Percentiles rank a stretch among this genome's conserved stretches.
Evolutionary conservation across 2,113 vertebrate genomes (phyloP).

Genomic region (Gymnocephalus cernua): DNA sequence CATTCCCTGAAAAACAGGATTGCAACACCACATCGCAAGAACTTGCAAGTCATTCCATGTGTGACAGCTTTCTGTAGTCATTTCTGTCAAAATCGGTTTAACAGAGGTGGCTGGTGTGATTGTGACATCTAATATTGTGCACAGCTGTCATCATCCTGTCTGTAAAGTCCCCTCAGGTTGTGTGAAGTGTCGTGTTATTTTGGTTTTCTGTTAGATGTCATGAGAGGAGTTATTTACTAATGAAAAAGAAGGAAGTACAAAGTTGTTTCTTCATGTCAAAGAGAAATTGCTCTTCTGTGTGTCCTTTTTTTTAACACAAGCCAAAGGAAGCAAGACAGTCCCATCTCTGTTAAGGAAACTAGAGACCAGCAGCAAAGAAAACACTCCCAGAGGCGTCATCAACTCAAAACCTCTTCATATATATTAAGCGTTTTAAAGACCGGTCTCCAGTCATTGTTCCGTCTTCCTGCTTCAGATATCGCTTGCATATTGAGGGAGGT

Average conservation of each 20-base stretch:
- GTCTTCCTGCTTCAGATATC: constrained; percentile 40
- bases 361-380: constrained; percentile 12
- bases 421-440: not conserved
- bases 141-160: constrained; percentile 49
- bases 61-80: constrained; percentile 19
- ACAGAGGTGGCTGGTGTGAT: constrained; percentile 3
- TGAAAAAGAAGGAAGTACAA: constrained; percentile 17
- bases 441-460: constrained; percentile 3
- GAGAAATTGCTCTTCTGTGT: constrained; percentile 15
- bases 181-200: constrained; percentile 25
- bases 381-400: constrained; percentile 53
- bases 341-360: constrained; percentile 43
- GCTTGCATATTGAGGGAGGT: constrained; percentile 13
- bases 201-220: constrained; percentile 25
- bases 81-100: not conserved
- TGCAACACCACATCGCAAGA: constrained; percentile 47
- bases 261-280: constrained; percentile 16
- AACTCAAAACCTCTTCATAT: constrained; percentile 45
- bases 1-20: constrained; percentile 29
- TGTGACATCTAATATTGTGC: constrained; percentile 16
- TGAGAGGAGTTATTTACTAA: constrained; percentile 24
- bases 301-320: constrained; percentile 23
- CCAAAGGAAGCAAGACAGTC: constrained; percentile 32
- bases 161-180: constrained; percentile 25
- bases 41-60: constrained; percentile 66